phyloP scores from a whole-genome alignment of 2,888 invertebrate species.

The Limnephilus auricula region DNA sequence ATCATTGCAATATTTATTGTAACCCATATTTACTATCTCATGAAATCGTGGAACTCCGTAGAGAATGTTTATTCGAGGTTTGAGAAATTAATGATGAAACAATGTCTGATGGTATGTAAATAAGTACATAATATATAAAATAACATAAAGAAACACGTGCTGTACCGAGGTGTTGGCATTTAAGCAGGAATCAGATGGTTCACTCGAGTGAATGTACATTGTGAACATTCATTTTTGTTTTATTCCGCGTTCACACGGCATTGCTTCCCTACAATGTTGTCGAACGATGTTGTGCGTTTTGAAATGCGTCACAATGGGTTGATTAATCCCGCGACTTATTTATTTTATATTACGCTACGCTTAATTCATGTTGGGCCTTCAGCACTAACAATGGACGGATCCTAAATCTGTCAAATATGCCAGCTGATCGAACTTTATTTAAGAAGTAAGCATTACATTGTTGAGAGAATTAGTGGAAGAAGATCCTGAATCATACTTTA shows the following conservation, averaged over 20 bases:
- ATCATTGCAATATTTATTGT: slow-evolving; percentile 36
- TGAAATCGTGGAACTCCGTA: slow-evolving; percentile 44
- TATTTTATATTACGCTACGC: slow-evolving; percentile 35
- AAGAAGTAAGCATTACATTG: too few relatives aligned
- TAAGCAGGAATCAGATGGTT: too few relatives aligned
- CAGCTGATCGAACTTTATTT: slow-evolving; percentile 58
- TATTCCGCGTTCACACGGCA: too few relatives aligned
- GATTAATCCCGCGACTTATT: slow-evolving; percentile 58
- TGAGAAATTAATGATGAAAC: slow-evolving; percentile 20
- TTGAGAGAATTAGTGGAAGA: too few relatives aligned
- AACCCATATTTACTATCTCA: slow-evolving; percentile 39
- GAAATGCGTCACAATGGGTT: slow-evolving; percentile 78
- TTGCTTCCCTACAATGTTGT: too few relatives aligned
- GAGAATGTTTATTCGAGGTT: slow-evolving; percentile 38
- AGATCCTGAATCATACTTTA: too few relatives aligned
- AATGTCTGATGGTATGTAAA: slow-evolving; percentile 42
- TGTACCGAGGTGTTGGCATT: too few relatives aligned
- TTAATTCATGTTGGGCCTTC: slow-evolving; percentile 26
- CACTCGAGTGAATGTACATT: too few relatives aligned
- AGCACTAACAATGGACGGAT: slow-evolving; percentile 26
- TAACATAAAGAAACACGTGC: too few relatives aligned
- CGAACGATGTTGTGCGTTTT: too few relatives aligned
- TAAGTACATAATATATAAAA: not conserved
- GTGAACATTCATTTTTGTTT: too few relatives aligned
- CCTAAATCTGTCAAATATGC: slow-evolving; percentile 52